Percentiles rank a stretch among this genome's conserved stretches.
phyloP scores from a whole-genome alignment of 2,113 vertebrate species.

The Nansenia antarctica region DNA sequence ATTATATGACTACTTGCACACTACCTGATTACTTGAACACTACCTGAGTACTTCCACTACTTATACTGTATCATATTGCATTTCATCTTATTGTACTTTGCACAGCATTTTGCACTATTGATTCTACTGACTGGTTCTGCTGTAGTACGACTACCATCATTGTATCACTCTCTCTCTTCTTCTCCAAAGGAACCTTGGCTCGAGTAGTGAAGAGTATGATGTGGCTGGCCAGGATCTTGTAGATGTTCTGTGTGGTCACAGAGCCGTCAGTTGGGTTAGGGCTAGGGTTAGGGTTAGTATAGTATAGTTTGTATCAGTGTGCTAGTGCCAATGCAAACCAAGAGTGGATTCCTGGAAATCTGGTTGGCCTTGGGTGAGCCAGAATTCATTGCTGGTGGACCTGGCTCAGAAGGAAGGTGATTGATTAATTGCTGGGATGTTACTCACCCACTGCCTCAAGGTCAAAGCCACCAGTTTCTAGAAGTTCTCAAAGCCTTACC shows the following conservation, averaged over 20 bases:
- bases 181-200: constrained; percentile 5
- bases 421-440: neutral
- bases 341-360: neutral
- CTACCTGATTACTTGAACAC: too few species aligned
- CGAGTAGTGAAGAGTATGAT: constrained; percentile 6
- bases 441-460: constrained; percentile 9
- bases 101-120: too few species aligned
- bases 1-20: too few species aligned
- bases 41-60: too few species aligned
- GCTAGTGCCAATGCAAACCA: neutral
- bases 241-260: neutral
- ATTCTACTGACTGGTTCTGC: too few species aligned
- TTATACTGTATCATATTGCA: too few species aligned
- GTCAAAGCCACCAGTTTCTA: constrained; percentile 15
- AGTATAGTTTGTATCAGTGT: neutral
- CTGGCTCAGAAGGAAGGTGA: constrained; percentile 8
- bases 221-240: neutral
- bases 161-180: too few species aligned
- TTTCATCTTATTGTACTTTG: too few species aligned
- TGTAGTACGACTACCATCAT: too few species aligned
- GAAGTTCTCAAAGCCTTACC: neutral
- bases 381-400: neutral
- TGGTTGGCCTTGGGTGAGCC: neutral
- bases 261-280: too few species aligned
- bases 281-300: too few species aligned